These are phyloP conservation scores for Indicator maculatus DNA, from an alignment of 2,113 vertebrate genomes.

Conservation along the genomic window DNA sequence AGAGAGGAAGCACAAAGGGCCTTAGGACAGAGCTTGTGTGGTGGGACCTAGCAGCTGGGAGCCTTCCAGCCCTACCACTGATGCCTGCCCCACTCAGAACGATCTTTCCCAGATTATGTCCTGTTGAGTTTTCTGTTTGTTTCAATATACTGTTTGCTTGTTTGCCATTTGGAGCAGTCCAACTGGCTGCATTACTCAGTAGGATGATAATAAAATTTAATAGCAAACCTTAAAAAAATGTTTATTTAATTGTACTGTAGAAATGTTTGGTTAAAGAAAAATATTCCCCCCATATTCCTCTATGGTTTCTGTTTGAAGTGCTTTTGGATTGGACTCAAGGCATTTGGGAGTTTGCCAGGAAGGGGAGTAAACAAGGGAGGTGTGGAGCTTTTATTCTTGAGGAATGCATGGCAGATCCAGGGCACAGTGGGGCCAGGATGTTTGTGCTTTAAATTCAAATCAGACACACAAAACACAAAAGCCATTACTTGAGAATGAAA, in stretches of 20 bases:
- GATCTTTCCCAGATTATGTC: background rate
- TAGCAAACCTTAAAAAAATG: conserved; percentile 33
- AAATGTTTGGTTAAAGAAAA: conserved; percentile 35
- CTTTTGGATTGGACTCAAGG: conserved; percentile 61
- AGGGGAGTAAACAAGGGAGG: conserved; percentile 41
- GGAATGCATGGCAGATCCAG: conserved; percentile 7
- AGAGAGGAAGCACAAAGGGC: conserved; percentile 31
- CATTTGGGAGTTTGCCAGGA: conserved; percentile 55
- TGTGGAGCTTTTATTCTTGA: conserved; percentile 9
- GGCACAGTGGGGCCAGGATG: background rate
- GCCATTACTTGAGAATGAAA: background rate
- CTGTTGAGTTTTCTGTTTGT: conserved; percentile 15
- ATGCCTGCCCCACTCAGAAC: background rate
- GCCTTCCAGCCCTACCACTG: background rate
- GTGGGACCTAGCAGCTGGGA: background rate
- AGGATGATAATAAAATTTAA: conserved; percentile 47
- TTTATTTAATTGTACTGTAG: conserved; percentile 42
- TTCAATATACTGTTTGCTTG: conserved; percentile 26
- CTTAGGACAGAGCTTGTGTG: background rate
- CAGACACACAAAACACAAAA: background rate
- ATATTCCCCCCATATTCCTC: background rate
- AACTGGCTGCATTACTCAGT: conserved; percentile 23
- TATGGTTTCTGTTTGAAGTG: conserved; percentile 60
- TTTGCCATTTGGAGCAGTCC: background rate
- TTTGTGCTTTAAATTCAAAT: conserved; percentile 41